A percentile compares a stretch with the other conserved stretches of the same genome.
Evolutionary conservation across 2,797 vertebrate species (phyloP).

Genomic region (Spinus pinus): DNA sequence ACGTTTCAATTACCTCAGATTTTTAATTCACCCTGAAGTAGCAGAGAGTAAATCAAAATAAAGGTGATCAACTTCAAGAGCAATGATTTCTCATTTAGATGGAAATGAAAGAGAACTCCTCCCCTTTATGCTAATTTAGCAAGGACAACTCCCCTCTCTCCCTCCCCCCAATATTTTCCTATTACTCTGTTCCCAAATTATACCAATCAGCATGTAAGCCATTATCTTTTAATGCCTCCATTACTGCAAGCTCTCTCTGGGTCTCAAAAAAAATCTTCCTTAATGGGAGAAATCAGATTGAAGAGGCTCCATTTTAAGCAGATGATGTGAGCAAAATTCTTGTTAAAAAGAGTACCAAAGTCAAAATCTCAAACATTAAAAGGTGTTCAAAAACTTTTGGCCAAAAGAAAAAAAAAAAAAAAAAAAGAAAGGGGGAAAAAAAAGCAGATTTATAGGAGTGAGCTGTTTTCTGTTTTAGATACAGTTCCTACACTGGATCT

Average conservation of each 20-base stretch:
- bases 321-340: conserved; percentile 49
- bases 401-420: not conserved
- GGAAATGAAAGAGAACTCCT: conserved; percentile 38
- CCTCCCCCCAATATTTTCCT: conserved; percentile 46
- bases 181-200: conserved; percentile 62
- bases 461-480: conserved; percentile 19
- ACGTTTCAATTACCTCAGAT: not conserved
- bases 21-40: not conserved
- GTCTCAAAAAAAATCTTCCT: conserved; percentile 60
- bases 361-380: conserved; percentile 21
- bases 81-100: conserved; percentile 32
- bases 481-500: conserved; percentile 26
- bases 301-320: conserved; percentile 55
- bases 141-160: not conserved
- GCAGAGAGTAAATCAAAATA: conserved; percentile 29
- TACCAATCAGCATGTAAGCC: conserved; percentile 64
- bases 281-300: conserved; percentile 56
- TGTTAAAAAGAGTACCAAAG: not conserved
- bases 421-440: not conserved
- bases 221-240: conserved; percentile 67
- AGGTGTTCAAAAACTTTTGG: not conserved
- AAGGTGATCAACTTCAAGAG: conserved; percentile 35
- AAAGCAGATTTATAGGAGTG: not conserved
- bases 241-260: conserved; percentile 44
- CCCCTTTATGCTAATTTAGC: conserved; percentile 42